A percentile compares a stretch with the other conserved stretches of the same genome.
phyloP scores from a whole-genome alignment of 2,888 invertebrate species.

The Gasteruption jaculator region DNA sequence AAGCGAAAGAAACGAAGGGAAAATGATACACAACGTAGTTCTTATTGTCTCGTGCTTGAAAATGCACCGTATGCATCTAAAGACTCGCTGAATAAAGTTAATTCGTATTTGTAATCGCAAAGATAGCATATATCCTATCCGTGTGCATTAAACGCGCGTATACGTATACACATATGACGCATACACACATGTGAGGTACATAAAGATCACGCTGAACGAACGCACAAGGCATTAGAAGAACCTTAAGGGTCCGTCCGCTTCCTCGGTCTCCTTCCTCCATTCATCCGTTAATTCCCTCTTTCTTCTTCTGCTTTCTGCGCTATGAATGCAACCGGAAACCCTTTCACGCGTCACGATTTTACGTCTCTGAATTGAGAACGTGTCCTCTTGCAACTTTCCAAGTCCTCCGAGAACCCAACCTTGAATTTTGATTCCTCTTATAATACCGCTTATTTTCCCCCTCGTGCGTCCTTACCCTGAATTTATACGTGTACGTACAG shows the following conservation, averaged over 20 bases:
- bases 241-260: slow-evolving; percentile 11
- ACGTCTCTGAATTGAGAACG: slow-evolving; percentile 20
- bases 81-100: slow-evolving; percentile 29
- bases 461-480: no score
- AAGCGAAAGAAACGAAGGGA: no score
- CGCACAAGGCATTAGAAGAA: slow-evolving; percentile 4
- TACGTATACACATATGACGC: slow-evolving; percentile 13
- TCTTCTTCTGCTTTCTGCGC: slow-evolving; percentile 29
- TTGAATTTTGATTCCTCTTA: no score
- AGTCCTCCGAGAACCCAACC: no score
- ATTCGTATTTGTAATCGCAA: slow-evolving; percentile 39
- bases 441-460: no score
- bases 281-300: slow-evolving; percentile 43
- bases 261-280: slow-evolving; percentile 24
- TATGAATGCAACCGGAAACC: slow-evolving; percentile 43
- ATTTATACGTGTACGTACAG: no score
- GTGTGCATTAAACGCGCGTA: slow-evolving; percentile 20
- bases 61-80: no score
- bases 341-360: slow-evolving; percentile 43
- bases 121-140: no score
- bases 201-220: slow-evolving; percentile 13
- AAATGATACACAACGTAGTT: no score
- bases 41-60: no score
- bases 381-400: no score
- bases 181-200: slow-evolving; percentile 10